Conservation (phyloP, 2,888 invertebrate genomes). For the Bembecia ichneumoniformis region DNA sequence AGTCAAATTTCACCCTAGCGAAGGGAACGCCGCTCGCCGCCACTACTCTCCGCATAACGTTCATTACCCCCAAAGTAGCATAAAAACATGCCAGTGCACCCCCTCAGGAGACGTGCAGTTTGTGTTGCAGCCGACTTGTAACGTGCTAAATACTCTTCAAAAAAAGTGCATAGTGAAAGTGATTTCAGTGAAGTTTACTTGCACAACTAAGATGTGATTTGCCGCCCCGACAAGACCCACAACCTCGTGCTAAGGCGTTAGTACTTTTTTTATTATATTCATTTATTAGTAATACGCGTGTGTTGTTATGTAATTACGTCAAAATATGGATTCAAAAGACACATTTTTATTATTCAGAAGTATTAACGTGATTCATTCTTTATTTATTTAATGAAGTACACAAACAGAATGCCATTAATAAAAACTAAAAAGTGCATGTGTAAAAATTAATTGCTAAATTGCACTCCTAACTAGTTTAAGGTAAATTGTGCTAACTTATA, state of each 20-base stretch:
- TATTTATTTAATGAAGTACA: neutral
- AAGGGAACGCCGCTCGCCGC: slow-evolving; percentile 23
- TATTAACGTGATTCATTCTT: too few species aligned
- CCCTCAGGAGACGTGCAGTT: neutral
- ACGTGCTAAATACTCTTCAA: slow-evolving; percentile 1
- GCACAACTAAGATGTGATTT: too few species aligned
- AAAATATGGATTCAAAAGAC: neutral
- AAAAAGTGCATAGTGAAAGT: slow-evolving; percentile 5
- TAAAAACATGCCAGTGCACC: neutral
- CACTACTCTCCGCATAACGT: slow-evolving; percentile 4
- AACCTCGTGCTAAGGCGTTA: too few species aligned
- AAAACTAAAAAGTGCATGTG: too few species aligned
- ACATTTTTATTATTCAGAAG: neutral
- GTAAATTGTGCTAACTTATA: too few species aligned
- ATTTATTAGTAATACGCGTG: neutral
- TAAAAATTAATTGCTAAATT: too few species aligned
- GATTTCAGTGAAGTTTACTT: slow-evolving; percentile 1
- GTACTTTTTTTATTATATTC: neutral
- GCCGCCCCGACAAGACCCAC: too few species aligned
- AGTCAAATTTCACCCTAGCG: slow-evolving; percentile 29
- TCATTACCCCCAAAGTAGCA: neutral
- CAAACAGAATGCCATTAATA: neutral
- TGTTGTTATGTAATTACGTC: neutral
- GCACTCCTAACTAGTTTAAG: too few species aligned
- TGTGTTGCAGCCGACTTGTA: neutral